These are phyloP conservation scores for Pholis gunnellus DNA, from an alignment of 2,113 vertebrate species.

Conservation along the genomic window DNA sequence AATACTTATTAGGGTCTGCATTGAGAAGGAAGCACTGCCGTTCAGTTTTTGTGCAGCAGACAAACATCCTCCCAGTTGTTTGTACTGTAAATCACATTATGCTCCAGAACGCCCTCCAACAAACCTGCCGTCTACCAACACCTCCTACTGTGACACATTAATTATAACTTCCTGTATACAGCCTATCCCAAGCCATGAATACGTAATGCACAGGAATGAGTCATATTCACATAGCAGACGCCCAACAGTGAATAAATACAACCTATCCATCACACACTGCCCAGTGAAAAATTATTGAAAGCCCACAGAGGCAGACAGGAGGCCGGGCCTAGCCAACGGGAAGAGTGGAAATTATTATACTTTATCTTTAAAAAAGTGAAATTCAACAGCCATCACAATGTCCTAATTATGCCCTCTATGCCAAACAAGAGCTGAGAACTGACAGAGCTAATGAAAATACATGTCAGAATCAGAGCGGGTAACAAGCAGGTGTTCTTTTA, in stretches of 20 bases:
- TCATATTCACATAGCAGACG: conserved; percentile 96
- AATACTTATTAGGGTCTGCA: conserved; percentile 20
- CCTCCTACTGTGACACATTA: conserved; percentile 96
- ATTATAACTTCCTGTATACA: conserved; percentile 96
- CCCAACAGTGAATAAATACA: conserved; percentile 97
- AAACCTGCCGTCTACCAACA: conserved; percentile 90
- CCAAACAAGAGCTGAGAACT: conserved; percentile 28
- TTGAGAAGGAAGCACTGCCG: conserved; percentile 31
- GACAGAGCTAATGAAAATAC: conserved; percentile 24
- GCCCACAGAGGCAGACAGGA: conserved; percentile 80
- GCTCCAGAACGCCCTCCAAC: conserved; percentile 91
- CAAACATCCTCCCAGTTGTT: conserved; percentile 75
- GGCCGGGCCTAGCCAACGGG: conserved; percentile 56
- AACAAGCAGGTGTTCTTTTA: conserved; percentile 48
- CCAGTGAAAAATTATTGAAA: conserved; percentile 96
- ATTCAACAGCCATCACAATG: conserved; percentile 41
- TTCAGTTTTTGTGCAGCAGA: conserved; percentile 68
- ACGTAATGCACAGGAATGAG: conserved; percentile 98
- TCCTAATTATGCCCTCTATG: conserved; percentile 31
- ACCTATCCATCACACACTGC: conserved; percentile 92
- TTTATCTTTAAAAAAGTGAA: conserved; percentile 50
- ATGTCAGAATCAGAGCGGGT: conserved; percentile 9
- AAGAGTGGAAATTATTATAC: conserved; percentile 58
- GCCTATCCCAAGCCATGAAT: conserved; percentile 99
- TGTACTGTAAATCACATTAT: conserved; percentile 78